phyloP scores from a whole-genome alignment of 2,888 invertebrate genomes.

The Drosophila pegasa region DNA sequence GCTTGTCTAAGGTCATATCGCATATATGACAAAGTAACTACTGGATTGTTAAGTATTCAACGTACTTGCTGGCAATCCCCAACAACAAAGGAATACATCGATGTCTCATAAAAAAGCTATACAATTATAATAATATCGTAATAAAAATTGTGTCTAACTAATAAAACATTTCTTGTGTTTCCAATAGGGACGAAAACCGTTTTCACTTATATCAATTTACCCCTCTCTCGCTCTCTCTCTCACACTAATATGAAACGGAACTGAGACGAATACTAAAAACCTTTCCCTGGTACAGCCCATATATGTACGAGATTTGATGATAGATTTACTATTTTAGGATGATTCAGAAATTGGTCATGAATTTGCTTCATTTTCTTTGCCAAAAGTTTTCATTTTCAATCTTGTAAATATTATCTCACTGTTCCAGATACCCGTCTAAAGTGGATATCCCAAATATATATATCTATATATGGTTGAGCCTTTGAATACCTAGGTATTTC shows the following conservation, averaged over 20 bases:
- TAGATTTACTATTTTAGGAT: conserved; percentile 20
- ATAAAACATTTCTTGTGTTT: conserved; percentile 51
- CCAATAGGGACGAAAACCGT: conserved; percentile 78
- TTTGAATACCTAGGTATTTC: conserved; percentile 45
- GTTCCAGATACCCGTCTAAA: conserved; percentile 34
- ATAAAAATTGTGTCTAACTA: conserved; percentile 71
- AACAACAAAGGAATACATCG: conserved; percentile 48
- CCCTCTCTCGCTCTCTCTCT: no score
- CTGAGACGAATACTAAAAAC: conserved; percentile 24
- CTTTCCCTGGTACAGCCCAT: conserved; percentile 27
- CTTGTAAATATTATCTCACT: conserved; percentile 55
- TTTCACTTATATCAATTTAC: conserved; percentile 41
- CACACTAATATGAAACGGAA: conserved; percentile 22
- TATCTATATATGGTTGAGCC: conserved; percentile 28
- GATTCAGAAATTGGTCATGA: conserved; percentile 55
- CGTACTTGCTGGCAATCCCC: conserved; percentile 32
- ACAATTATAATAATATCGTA: conserved; percentile 27
- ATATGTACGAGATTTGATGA: conserved; percentile 30
- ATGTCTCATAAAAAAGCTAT: conserved; percentile 59
- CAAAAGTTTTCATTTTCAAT: conserved; percentile 27
- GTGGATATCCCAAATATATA: background rate
- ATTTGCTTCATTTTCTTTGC: conserved; percentile 8
- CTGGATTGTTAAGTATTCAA: conserved; percentile 71
- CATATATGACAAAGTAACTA: conserved; percentile 78
- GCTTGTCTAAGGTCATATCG: conserved; percentile 62